Conservation (phyloP, 2,797 vertebrate genomes). For the Acipenser oxyrinchus region DNA sequence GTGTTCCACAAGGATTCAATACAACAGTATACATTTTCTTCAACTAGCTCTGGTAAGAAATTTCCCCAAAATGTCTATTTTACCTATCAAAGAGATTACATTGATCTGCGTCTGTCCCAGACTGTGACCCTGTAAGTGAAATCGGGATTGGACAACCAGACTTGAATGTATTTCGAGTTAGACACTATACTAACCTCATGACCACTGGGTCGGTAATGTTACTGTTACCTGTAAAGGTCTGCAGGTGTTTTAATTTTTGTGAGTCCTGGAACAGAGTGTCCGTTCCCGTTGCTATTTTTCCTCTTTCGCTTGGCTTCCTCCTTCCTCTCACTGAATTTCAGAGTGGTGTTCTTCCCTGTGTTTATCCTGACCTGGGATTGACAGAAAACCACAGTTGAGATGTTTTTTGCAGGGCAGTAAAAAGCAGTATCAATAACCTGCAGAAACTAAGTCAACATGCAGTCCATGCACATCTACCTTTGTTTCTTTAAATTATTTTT, state of each 20-base stretch:
- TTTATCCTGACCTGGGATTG: conserved; percentile 85
- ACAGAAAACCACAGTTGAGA: background rate
- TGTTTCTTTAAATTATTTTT: background rate
- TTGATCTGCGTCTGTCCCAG: conserved; percentile 18
- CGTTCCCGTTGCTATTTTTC: conserved; percentile 71
- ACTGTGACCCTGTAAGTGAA: background rate
- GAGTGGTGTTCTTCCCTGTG: conserved; percentile 91
- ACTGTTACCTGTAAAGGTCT: conserved; percentile 81
- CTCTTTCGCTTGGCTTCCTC: conserved; percentile 88
- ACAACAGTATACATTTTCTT: conserved; percentile 19
- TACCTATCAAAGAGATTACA: conserved; percentile 30
- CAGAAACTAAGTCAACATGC: too few relatives aligned
- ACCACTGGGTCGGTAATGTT: background rate
- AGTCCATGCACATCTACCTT: too few relatives aligned
- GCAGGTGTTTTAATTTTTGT: conserved; percentile 77
- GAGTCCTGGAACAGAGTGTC: conserved; percentile 67
- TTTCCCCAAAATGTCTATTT: background rate
- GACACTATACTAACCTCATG: background rate
- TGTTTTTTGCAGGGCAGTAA: background rate
- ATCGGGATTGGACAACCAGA: background rate
- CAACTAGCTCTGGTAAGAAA: conserved; percentile 8
- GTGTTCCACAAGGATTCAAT: conserved; percentile 20
- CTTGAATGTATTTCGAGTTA: background rate
- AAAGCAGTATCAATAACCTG: too few relatives aligned
- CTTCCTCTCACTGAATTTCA: conserved; percentile 95